Evolutionary conservation across 2,888 invertebrate genomes (phyloP).

Genomic region (Eulithis testata): DNA sequence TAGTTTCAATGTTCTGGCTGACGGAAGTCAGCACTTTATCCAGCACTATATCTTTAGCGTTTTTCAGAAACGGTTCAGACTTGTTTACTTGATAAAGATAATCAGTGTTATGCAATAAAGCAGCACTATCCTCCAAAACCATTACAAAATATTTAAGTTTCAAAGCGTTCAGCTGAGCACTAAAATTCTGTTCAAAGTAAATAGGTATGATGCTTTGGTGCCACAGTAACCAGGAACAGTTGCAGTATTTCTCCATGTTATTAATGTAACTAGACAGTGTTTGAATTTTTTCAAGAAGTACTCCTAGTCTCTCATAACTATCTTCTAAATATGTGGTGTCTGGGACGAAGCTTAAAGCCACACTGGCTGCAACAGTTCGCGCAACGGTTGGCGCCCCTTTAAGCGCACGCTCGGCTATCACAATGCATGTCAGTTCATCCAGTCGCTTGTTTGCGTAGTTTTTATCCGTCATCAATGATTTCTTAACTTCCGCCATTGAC

Average conservation of each 20-base stretch:
- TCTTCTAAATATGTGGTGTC: constrained; percentile 86
- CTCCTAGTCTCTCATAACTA: constrained; percentile 85
- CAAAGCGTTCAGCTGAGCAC: constrained; percentile 86
- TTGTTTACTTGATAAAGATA: constrained; percentile 56
- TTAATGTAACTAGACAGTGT: constrained; percentile 85
- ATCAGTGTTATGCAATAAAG: constrained; percentile 67
- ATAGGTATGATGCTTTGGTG: constrained; percentile 91
- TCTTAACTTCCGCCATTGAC: constrained; percentile 88
- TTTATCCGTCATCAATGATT: constrained; percentile 86
- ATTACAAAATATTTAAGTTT: constrained; percentile 82
- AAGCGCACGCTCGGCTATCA: constrained; percentile 88
- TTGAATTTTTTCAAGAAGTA: constrained; percentile 87
- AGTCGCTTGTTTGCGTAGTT: constrained; percentile 87
- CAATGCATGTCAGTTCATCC: constrained; percentile 90
- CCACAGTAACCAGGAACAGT: constrained; percentile 92
- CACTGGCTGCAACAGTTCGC: constrained; percentile 86
- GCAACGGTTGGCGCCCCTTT: constrained; percentile 87
- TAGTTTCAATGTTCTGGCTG: constrained; percentile 95
- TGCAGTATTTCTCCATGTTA: constrained; percentile 85
- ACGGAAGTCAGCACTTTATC: constrained; percentile 87
- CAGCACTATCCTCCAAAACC: constrained; percentile 75
- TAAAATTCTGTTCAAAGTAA: constrained; percentile 90
- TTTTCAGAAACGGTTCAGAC: constrained; percentile 64
- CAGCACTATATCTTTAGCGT: constrained; percentile 75
- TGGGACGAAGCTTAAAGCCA: constrained; percentile 88